phyloP scores from a whole-genome alignment of 2,797 vertebrate species.

The Pelobates cultripes region DNA sequence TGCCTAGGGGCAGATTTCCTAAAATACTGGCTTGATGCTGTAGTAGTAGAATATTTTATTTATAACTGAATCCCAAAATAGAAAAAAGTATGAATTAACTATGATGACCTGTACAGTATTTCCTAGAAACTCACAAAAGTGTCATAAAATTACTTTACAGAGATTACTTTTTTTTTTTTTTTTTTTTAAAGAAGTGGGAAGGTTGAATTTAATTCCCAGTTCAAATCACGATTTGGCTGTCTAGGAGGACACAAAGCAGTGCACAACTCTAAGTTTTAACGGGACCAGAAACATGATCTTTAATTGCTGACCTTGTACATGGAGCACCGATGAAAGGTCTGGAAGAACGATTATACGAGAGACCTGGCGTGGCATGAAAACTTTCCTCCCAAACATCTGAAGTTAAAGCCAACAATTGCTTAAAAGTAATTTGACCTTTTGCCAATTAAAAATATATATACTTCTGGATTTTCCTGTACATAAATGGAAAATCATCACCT shows the following conservation, averaged over 20 bases:
- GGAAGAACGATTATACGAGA: background rate
- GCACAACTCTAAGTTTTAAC: background rate
- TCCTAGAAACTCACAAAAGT: background rate
- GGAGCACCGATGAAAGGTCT: background rate
- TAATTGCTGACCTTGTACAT: background rate
- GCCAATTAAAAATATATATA: background rate
- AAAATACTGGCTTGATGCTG: slow-evolving; percentile 1
- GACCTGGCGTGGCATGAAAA: background rate
- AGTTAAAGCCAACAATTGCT: background rate
- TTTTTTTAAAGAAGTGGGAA: background rate
- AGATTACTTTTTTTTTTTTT: background rate
- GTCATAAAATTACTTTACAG: background rate
- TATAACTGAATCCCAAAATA: background rate
- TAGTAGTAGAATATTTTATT: too few relatives aligned
- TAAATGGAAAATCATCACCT: background rate
- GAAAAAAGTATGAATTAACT: background rate
- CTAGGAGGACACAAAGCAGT: background rate
- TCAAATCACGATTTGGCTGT: background rate
- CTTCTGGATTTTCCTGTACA: background rate
- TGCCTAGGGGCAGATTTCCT: too few relatives aligned
- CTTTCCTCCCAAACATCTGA: background rate
- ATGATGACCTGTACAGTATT: background rate
- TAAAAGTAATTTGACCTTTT: background rate
- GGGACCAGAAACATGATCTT: slow-evolving; percentile 28
- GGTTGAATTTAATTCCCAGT: background rate